Conservation (phyloP, 2,797 vertebrate genomes). For the Silurus aristotelis region DNA sequence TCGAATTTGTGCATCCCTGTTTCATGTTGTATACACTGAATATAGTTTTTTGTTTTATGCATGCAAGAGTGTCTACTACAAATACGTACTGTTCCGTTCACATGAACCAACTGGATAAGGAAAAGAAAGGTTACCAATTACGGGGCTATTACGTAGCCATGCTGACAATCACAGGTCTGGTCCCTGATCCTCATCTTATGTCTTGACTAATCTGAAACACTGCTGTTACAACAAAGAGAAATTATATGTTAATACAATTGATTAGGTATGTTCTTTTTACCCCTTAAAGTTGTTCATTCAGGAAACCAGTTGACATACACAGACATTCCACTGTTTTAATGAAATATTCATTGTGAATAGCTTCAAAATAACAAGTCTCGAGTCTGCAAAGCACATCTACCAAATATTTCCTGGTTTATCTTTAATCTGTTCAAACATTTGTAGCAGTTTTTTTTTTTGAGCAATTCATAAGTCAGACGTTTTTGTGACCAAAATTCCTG, state of each 20-base stretch:
- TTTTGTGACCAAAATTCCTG: conserved; percentile 24
- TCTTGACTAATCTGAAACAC: conserved; percentile 9
- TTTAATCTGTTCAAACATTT: not conserved
- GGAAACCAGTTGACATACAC: not conserved
- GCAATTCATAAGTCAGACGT: not conserved
- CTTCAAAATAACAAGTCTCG: not conserved
- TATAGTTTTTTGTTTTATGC: not conserved
- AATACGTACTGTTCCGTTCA: not conserved
- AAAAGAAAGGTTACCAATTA: not conserved
- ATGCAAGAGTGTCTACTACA: not conserved
- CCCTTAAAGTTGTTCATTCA: not conserved
- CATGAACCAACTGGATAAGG: no score
- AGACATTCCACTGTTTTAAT: not conserved
- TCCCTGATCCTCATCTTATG: not conserved
- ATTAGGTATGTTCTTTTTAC: not conserved
- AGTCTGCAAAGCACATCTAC: not conserved
- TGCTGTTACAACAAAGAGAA: not conserved
- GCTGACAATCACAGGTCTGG: not conserved
- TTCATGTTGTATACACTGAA: not conserved
- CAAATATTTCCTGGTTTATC: not conserved
- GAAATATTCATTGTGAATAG: not conserved
- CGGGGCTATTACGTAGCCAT: not conserved
- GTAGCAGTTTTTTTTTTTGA: not conserved
- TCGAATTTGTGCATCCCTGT: conserved; percentile 3
- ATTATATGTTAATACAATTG: not conserved